Percentiles rank a stretch among this genome's conserved stretches.
Evolutionary conservation across 1,140 invertebrate species (phyloP).

Genomic region (Drosophila lowei): DNA sequence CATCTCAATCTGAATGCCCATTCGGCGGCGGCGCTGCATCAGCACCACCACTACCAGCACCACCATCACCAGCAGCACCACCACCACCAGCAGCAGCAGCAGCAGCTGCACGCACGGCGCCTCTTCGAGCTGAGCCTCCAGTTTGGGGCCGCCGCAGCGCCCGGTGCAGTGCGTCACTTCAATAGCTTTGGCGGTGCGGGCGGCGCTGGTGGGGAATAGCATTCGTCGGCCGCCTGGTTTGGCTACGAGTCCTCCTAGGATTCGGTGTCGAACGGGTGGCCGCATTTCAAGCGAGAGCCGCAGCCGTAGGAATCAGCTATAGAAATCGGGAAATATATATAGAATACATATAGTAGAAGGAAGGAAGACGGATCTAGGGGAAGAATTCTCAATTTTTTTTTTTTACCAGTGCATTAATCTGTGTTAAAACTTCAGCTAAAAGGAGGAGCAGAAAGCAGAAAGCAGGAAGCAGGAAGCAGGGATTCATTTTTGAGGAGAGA

Average conservation of each 20-base stretch:
- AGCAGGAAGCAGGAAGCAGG: constrained; percentile 2
- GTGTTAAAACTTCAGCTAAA: constrained; percentile 70
- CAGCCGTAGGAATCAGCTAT: constrained; percentile 33
- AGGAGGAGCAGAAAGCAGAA: constrained; percentile 32
- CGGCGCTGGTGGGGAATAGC: constrained; percentile 78
- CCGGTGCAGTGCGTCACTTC: constrained; percentile 78
- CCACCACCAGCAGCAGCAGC: constrained; percentile 82
- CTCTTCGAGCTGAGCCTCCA: constrained; percentile 82
- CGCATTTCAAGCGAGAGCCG: constrained; percentile 53
- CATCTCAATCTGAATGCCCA: constrained; percentile 59
- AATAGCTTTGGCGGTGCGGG: constrained; percentile 79
- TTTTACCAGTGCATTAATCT: constrained; percentile 82
- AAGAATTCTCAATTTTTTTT: constrained; percentile 25
- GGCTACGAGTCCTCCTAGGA: constrained; percentile 82
- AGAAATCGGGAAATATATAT: constrained; percentile 1
- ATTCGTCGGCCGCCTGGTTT: constrained; percentile 82
- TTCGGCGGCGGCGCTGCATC: constrained; percentile 50
- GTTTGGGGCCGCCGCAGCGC: constrained; percentile 78
- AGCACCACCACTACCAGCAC: constrained; percentile 77
- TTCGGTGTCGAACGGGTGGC: constrained; percentile 58
- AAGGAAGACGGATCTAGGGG: constrained; percentile 8
- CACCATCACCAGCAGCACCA: constrained; percentile 80
- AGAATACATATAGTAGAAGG: constrained; percentile 19
- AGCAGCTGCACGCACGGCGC: constrained; percentile 81
- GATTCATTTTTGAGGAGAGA: constrained; percentile 9